phyloP scores from a whole-genome alignment of 2,888 invertebrate species.

The Drosophila dives region DNA sequence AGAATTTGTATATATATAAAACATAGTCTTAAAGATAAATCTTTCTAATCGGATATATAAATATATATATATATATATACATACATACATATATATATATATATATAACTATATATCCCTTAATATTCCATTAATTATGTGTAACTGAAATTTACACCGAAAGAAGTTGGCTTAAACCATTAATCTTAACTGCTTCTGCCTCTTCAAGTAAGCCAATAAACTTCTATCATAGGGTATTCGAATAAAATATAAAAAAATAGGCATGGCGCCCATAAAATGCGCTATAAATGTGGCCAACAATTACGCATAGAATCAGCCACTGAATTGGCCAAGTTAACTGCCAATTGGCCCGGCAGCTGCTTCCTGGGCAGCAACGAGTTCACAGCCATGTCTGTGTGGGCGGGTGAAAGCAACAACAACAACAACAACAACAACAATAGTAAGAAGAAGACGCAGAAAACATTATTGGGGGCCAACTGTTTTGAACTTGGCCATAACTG shows the following conservation, averaged over 20 bases:
- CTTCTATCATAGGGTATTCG: not conserved
- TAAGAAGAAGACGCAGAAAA: not conserved
- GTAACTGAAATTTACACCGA: too few relatives aligned
- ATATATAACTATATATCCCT: not conserved
- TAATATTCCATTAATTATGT: not conserved
- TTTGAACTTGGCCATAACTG: conserved; percentile 37
- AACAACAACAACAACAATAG: not conserved
- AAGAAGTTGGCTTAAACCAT: too few relatives aligned
- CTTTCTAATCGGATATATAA: not conserved
- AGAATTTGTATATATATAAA: too few relatives aligned
- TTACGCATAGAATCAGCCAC: conserved; percentile 50
- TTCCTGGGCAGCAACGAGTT: conserved; percentile 24
- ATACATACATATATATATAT: too few relatives aligned
- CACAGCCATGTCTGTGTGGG: conserved; percentile 49
- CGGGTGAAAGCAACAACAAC: conserved; percentile 54
- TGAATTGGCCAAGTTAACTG: conserved; percentile 32
- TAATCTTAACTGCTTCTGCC: not conserved
- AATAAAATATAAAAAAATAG: not conserved
- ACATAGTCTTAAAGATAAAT: not conserved
- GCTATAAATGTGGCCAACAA: conserved; percentile 29
- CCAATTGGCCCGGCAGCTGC: conserved; percentile 41
- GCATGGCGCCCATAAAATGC: conserved; percentile 21
- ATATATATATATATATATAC: too few relatives aligned
- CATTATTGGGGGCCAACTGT: conserved; percentile 13
- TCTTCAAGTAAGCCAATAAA: not conserved